Base-by-base conservation (phyloP, 2,113 vertebrate species). In the Clarias macrocephalus region DNA sequence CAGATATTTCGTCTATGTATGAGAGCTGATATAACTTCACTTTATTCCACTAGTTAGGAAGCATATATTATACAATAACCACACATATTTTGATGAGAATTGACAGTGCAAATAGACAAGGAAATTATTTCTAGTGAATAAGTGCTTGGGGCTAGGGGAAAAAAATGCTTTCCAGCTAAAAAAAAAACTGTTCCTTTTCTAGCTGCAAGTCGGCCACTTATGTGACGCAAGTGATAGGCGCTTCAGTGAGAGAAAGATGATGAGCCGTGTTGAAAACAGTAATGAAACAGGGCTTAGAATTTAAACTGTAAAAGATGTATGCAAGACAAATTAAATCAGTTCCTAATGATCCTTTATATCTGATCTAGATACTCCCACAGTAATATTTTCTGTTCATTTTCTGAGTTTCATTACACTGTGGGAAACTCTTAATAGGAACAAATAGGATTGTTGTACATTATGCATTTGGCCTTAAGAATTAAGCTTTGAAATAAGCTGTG, bases 331-430 rank as follows among this genome's bases (percentile, higher is more conserved):
- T 5, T 23, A 81, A 81, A 81, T 81, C 21, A 42, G 18, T 81
- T 37, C 11, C 16, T 37, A 62, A 42, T n/a, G 10, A 81, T 30
- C 30, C 5, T 13, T 15, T 63, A 63, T 60, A 81, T 81, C 57
- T 62, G 54, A 59, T 37, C 42, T 75, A 3, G 37, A 48, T 13
- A 0, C 2, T 37, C 28, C 56, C 79, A 81, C 19, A 60, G n/a
- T 62, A 57, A 12, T 16, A 25, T 5, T 25, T 25, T 60, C 19
- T 56, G 13, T 81, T 5, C 8, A 25, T 5, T 25, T 25, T 60
- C 19, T 56, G 13, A 62, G 79, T 59, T 81, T 81, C 28, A 30
- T 81, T 81, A 62, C 77, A 81, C 79, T 33, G 30, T 82, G 80
- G 59, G 33, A 63, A 63, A 23, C 23, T 62, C 30, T 48, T 82